A percentile compares a stretch with the other conserved stretches of the same genome.
Conservation (phyloP, 2,888 invertebrate genomes). For the Nymphalis polychloros region DNA sequence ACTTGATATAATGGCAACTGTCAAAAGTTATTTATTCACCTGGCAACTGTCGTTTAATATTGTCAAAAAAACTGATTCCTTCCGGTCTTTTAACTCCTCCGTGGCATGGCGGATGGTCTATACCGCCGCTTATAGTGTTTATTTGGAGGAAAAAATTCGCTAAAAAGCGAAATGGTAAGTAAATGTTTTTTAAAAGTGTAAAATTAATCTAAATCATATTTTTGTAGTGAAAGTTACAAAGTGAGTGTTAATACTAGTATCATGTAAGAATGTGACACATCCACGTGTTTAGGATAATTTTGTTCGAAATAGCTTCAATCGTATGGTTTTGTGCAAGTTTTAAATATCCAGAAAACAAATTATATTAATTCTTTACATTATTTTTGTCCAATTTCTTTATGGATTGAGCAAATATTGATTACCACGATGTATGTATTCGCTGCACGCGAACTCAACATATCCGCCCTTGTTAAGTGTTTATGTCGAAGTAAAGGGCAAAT, state of each 20-base stretch:
- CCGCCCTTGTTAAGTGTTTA: no score
- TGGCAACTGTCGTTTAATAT: conserved; percentile 59
- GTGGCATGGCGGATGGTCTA: conserved; percentile 81
- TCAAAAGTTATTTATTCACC: conserved; percentile 17
- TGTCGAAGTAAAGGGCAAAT: no score
- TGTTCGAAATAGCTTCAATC: conserved; percentile 40
- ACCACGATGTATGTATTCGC: not conserved
- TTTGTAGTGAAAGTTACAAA: conserved; percentile 45
- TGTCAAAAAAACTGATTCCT: conserved; percentile 60
- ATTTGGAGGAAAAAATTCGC: conserved; percentile 75
- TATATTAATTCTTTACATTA: not conserved
- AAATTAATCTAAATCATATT: conserved; percentile 30
- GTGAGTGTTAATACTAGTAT: conserved; percentile 46
- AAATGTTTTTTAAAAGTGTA: conserved; percentile 46
- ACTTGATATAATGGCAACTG: not conserved
- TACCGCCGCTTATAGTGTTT: conserved; percentile 73
- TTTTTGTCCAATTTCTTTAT: not conserved
- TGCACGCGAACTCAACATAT: not conserved
- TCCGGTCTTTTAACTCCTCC: conserved; percentile 81
- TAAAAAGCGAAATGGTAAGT: conserved; percentile 80
- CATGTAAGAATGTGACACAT: conserved; percentile 34
- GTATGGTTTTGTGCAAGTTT: conserved; percentile 34
- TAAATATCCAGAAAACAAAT: not conserved
- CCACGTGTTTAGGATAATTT: conserved; percentile 50
- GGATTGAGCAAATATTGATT: not conserved